phyloP scores from a whole-genome alignment of 1,140 invertebrate species.

The Lutraria rhynchaena region DNA sequence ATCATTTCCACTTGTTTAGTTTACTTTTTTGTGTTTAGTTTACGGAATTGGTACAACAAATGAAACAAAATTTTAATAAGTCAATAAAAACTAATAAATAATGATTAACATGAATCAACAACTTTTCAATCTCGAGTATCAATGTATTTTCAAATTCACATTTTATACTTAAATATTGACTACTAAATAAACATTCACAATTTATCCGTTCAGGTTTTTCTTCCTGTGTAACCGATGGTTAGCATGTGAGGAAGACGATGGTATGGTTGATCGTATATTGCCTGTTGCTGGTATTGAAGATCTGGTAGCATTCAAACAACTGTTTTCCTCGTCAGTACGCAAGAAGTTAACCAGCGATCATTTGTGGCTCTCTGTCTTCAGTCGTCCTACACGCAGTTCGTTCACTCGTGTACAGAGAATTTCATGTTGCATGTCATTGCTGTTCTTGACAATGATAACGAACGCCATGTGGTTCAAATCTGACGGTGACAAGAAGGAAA shows the following conservation, averaged over 20 bases:
- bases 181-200: too few species aligned
- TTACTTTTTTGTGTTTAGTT: too few species aligned
- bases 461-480: slow-evolving; percentile 80
- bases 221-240: slow-evolving; percentile 81
- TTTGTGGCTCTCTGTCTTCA: slow-evolving; percentile 79
- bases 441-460: slow-evolving; percentile 78
- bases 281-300: slow-evolving; percentile 81
- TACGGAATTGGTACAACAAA: too few species aligned
- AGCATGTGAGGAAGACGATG: slow-evolving; percentile 82
- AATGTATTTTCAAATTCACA: neutral
- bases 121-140: neutral
- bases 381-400: slow-evolving; percentile 69
- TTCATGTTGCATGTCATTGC: slow-evolving; percentile 74
- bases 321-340: slow-evolving; percentile 81
- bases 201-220: slow-evolving; percentile 77
- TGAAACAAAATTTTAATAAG: too few species aligned
- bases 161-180: neutral
- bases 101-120: too few species aligned
- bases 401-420: slow-evolving; percentile 77
- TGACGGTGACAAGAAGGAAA: slow-evolving; percentile 57
- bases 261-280: slow-evolving; percentile 81
- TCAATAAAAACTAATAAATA: too few species aligned
- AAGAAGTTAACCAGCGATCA: slow-evolving; percentile 83
- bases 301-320: slow-evolving; percentile 81
- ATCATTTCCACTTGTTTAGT: too few species aligned